Percentiles rank a stretch among this genome's conserved stretches.
Conservation (phyloP, 2,797 vertebrate species). For the Streptopelia turtur region DNA sequence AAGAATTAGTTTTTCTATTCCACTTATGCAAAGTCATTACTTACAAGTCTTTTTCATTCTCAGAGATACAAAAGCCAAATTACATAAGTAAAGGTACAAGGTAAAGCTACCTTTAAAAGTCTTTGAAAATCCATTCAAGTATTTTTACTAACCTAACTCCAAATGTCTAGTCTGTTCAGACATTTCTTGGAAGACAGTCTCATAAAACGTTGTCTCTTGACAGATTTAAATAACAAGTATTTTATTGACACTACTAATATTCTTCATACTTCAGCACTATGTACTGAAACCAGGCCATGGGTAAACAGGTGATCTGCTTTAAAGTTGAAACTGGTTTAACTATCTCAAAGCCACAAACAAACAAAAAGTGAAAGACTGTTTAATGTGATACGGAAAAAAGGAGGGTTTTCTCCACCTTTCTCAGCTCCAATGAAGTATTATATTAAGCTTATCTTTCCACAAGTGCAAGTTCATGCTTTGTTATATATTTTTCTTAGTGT, state of each 20-base stretch:
- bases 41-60: neutral
- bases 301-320: neutral
- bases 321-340: neutral
- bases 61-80: neutral
- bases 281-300: neutral
- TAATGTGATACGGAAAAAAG: neutral
- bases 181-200: neutral
- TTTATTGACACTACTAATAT: neutral
- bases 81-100: neutral
- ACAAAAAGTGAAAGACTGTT: neutral
- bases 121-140: neutral
- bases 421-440: neutral
- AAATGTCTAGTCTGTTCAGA: neutral
- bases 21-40: neutral
- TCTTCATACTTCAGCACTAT: neutral
- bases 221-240: neutral
- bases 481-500: neutral
- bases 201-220: neutral
- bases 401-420: neutral
- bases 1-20: neutral
- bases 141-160: neutral
- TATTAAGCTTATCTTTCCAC: neutral
- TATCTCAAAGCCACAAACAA: neutral
- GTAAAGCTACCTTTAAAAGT: neutral
- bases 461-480: neutral